Base-by-base conservation (phyloP, 2,888 invertebrate species). In the Ochropacha duplaris region DNA sequence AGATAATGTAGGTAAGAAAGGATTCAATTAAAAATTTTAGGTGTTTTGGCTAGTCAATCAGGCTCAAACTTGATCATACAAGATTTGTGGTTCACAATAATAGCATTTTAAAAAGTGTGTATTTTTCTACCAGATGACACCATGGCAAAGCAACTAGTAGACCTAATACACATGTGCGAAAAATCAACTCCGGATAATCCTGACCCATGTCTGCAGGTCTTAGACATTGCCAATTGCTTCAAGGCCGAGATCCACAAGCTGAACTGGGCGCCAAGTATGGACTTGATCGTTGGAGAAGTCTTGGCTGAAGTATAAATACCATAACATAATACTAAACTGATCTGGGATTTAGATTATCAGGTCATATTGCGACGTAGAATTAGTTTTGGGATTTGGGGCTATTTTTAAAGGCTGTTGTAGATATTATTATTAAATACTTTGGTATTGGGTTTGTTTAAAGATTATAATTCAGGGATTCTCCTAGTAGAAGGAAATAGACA, bases 231-330 rank as follows among this genome's bases (percentile, higher is more conserved):
- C 55, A 80, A 71, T 54, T 88, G 88, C 68, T 88, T 87, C 76
- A 85, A 86, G 59, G 64, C 57, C 0, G 83, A 81, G 62, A 79
- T 87, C 28, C 85, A 87, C 61, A 81, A 86, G 59, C 74, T 85
- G 9, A 72, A 85, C 61, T 86, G 87, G 86, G 83, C 84, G 2
- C 87, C 87, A 0, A 63, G 62, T 57, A 64, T 80, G 69, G 84
- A 86, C 0, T 59, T 87, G 0, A 56, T 81, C 0, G 54, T 83
- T 0, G 87, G 72, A 9, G 86, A 86, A 34, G 58, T 86, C 0
- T 54, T 87, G 19, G 76, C 85, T 54, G 84, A 84, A 68, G 60
- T 72, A 0, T 84, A 74, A 39, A 56, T 54, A 31, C 1, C 59
- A 54, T 61, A 31, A 16, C 11, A 26, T 50, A 22, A 50, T 6